Evolutionary conservation across 2,888 invertebrate species (phyloP), one percentile per base, ranked within the genome.

Genomic region (Ctena decussata): DNA sequence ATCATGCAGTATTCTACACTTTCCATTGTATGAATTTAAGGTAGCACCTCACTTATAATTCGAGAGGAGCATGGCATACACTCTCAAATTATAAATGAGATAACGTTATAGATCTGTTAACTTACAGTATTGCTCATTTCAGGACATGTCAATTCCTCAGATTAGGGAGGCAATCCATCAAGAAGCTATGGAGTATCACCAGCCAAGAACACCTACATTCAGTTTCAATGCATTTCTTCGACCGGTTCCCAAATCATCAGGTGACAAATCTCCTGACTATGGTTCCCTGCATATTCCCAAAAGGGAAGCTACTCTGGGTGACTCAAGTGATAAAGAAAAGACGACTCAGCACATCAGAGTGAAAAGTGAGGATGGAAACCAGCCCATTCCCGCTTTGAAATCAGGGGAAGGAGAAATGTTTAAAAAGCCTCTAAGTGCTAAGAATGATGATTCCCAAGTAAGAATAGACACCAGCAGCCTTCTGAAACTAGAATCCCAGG

Each of bases 131-230:
- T n/a, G n/a, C n/a, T 46, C 21, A 8, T 94, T 88, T 18, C 93
- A 96, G 92, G 91, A 93, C 53, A 90, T 96, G 86, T 92, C 91
- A 35, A 90, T 93, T 24, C 91, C 90, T 0, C 87, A 94, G 41
- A 90, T 96, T 39, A 91, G 95, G 39, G 92, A 93, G 6, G 93
- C 93, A 1, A 94, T 96, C 8, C 93, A 94, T 76, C 92, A 94
- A 30, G 96, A 96, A 85, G 94, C 95, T 5, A 92, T 93, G 87
- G 93, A 93, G 24, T 96, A 94, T 70, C 94, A 94, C 65, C 90
- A 93, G 76, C 93, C 93, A 1, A 88, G 91, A 71, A 90, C 91
- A 21, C 91, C 93, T 12, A 88, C 92, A 1, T 85, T 93, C 21
- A 93, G 91, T 70, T 93, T 94, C 80, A 91, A 84, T 83, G 93